Base-by-base conservation (phyloP, 2,797 vertebrate genomes). In the Parotocinclus haroldoi region DNA sequence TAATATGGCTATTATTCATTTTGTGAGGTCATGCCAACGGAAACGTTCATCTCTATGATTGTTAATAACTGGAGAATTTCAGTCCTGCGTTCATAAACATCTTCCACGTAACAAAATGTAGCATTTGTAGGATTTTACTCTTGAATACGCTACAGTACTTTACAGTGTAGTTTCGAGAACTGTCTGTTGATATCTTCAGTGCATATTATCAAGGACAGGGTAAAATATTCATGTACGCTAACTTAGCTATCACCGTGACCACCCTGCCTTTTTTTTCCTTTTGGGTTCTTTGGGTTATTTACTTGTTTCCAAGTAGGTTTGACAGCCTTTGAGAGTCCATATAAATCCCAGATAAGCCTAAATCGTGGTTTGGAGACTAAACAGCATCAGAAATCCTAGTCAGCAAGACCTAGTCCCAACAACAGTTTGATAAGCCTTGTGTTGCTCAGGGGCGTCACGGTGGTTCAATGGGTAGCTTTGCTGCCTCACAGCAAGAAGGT, bases 161-260 rank as follows among this genome's bases (percentile, higher is more conserved):
- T 13, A 45, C 13, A 46, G 45, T 46, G 13, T 46, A 5, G 45
- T 12, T 46, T 46, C 4, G 45, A 14, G 4, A 46, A 14, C 45
- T 9, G 45, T 12, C 45, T 46, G 7, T 46, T 14, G 13, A 12
- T 1, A 12, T 46, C 45, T 27, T 7, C 3, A 13, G 45, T 13
- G 13, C 45, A 46, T 85, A 86, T 86, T 89, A 87, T 92, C 87
- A 87, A 92, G 92, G 91, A 92, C 89, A 83, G 77, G 84, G 89
- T 92, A 83, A 18, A 51, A 51, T 18, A 51, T 51, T 1, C 16
- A 0, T 18, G 14, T 18, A 51, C 10, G 7, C 27, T 27, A 27
- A 8, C 10, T 18, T 7, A 10, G 49, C 13, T 8, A 14, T 46
- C 13, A 46, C 13, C 5, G 27, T 27, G 27, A 27, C 5, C 27